Evolutionary conservation across 2,888 invertebrate species (phyloP).

Genomic region (Odontomyia ornata): DNA sequence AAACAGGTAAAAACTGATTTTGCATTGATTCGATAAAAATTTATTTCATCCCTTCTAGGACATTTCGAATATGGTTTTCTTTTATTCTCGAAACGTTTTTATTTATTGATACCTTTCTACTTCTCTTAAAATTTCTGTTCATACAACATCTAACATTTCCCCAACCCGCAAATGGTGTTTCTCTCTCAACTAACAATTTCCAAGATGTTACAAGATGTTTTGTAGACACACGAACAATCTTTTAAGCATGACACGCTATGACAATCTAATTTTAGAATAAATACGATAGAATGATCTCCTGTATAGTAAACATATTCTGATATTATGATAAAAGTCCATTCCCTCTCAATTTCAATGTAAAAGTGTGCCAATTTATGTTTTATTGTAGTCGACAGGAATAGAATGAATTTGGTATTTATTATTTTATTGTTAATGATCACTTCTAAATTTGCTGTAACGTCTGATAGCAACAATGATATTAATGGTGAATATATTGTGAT

Average conservation of each 20-base stretch:
- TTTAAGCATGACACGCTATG: not conserved
- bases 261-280: constrained; percentile 30
- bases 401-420: constrained; percentile 20
- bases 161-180: no score
- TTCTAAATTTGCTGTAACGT: not conserved
- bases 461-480: not conserved
- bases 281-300: not conserved
- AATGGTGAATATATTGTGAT: constrained; percentile 17
- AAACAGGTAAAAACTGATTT: no score
- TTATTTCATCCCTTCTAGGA: no score
- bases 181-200: no score
- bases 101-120: no score
- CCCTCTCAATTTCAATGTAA: not conserved
- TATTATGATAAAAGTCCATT: not conserved
- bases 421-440: not conserved
- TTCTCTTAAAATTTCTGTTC: no score
- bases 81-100: no score
- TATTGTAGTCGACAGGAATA: not conserved
- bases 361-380: constrained; percentile 20
- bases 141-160: no score
- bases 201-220: no score
- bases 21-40: no score
- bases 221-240: no score
- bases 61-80: no score
- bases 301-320: not conserved